Conservation (phyloP, 1,140 invertebrate species). For the Drosophila hydei region DNA sequence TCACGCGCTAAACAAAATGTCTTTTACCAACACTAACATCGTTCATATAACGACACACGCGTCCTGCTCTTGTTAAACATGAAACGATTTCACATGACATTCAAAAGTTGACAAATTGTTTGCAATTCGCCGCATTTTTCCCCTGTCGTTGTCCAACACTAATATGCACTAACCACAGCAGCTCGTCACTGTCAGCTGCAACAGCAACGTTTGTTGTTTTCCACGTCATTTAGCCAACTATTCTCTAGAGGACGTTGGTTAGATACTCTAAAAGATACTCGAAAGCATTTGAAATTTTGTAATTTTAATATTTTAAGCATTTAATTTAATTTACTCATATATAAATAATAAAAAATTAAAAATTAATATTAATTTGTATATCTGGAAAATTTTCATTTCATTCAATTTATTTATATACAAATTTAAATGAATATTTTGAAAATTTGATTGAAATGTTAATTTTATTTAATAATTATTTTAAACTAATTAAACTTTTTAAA, state of each 20-base stretch:
- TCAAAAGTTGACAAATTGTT: constrained; percentile 6
- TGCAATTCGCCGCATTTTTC: neutral
- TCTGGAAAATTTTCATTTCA: too few species aligned
- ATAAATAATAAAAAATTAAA: too few species aligned
- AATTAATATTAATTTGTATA: neutral
- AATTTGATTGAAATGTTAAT: too few species aligned
- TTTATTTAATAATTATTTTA: too few species aligned
- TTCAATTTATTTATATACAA: neutral
- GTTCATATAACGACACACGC: neutral
- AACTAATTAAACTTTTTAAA: too few species aligned
- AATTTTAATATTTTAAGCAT: too few species aligned
- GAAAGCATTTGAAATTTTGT: too few species aligned
- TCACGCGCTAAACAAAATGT: too few species aligned
- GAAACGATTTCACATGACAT: constrained; percentile 4
- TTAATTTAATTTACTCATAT: too few species aligned
- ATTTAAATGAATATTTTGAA: too few species aligned
- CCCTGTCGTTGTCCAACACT: constrained; percentile 11
- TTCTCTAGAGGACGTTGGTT: too few species aligned
- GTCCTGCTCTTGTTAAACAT: neutral
- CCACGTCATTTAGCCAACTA: constrained; percentile 5
- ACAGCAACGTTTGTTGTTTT: neutral
- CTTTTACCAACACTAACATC: neutral
- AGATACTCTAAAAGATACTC: too few species aligned
- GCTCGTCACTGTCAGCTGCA: constrained; percentile 28
- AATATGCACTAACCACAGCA: constrained; percentile 10